These are phyloP conservation scores for Hydrotaea diabolus DNA, from an alignment of 2,888 invertebrate genomes.

Conservation along the genomic window DNA sequence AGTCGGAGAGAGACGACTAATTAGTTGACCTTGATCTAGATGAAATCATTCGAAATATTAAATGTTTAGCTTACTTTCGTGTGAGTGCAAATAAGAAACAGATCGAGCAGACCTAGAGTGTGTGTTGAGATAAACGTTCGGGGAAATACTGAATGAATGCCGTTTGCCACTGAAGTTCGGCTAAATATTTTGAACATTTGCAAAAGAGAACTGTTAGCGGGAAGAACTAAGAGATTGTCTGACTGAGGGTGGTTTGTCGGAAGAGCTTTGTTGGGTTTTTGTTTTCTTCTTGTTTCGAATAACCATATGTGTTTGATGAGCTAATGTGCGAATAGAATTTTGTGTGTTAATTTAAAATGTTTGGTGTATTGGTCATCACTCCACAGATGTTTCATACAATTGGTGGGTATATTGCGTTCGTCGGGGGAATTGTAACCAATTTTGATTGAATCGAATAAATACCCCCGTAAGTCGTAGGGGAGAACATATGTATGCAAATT, in stretches of 20 bases:
- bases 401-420: not conserved
- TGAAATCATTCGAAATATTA: not conserved
- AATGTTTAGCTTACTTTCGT: not conserved
- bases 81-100: not conserved
- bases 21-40: not conserved
- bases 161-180: not conserved
- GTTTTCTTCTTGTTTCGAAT: no score
- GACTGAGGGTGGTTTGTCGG: not conserved
- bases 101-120: not conserved
- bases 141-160: slow-evolving; percentile 39
- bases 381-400: not conserved
- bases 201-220: not conserved
- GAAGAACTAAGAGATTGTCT: not conserved
- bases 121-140: slow-evolving; percentile 31
- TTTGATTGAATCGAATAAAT: not conserved
- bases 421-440: not conserved
- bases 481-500: not conserved
- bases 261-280: no score
- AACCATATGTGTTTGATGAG: no score
- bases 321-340: not conserved
- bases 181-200: not conserved
- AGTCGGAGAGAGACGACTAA: not conserved
- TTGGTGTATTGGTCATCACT: not conserved
- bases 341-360: not conserved
- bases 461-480: no score